These are phyloP conservation scores for Knipowitschia caucasica DNA, from an alignment of 2,797 vertebrate genomes.

Conservation along the genomic window DNA sequence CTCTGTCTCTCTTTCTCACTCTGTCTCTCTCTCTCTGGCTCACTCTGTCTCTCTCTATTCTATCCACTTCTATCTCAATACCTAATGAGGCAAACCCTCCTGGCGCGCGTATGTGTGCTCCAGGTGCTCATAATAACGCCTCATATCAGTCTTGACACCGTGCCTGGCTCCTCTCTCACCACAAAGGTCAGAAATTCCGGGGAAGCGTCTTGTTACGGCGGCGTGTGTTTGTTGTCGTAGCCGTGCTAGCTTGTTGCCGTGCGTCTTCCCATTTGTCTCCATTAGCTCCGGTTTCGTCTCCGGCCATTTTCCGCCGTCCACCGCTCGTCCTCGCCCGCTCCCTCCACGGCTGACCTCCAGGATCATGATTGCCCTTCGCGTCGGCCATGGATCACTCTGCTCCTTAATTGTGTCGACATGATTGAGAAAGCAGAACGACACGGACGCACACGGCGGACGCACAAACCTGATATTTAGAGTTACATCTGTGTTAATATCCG, in stretches of 20 bases:
- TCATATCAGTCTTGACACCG: slow-evolving; percentile 19
- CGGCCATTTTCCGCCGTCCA: slow-evolving; percentile 12
- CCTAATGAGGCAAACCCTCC: slow-evolving; percentile 8
- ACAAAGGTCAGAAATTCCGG: slow-evolving; percentile 20
- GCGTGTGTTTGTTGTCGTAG: not conserved
- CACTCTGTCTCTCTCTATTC: too few relatives aligned
- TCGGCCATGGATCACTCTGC: not conserved
- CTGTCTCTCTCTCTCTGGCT: too few relatives aligned
- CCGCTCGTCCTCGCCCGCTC: slow-evolving; percentile 26
- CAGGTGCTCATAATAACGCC: slow-evolving; percentile 13
- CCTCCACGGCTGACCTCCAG: slow-evolving; percentile 16
- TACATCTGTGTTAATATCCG: too few relatives aligned
- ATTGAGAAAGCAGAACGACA: not conserved
- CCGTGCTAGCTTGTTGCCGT: not conserved
- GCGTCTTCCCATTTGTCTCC: slow-evolving; percentile 33
- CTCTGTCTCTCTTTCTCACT: too few relatives aligned
- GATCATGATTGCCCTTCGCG: slow-evolving; percentile 17
- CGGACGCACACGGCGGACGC: too few relatives aligned
- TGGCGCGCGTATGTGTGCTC: slow-evolving; percentile 18
- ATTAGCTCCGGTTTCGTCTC: slow-evolving; percentile 31
- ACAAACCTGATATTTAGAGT: too few relatives aligned
- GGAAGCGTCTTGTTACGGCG: not conserved
- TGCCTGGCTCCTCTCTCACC: slow-evolving; percentile 6
- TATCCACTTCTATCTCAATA: too few relatives aligned
- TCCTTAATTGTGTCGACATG: not conserved